Evolutionary conservation across 1,140 invertebrate species (phyloP).

Genomic region (Drosophila nasuta): DNA sequence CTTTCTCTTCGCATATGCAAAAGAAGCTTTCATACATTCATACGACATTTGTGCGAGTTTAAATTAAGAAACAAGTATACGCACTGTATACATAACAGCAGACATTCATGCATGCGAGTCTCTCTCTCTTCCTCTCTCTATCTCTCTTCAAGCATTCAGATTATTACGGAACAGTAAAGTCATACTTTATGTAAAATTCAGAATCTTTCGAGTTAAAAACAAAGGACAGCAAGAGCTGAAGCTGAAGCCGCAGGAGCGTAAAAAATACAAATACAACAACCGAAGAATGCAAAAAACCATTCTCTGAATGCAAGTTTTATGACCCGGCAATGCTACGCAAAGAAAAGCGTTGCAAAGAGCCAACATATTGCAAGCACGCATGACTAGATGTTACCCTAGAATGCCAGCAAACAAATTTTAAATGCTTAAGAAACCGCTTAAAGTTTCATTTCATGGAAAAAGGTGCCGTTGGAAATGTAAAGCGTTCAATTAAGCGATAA

Average conservation of each 20-base stretch:
- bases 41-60: slow-evolving; percentile 7
- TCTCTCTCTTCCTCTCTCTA: neutral
- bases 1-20: slow-evolving; percentile 10
- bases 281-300: slow-evolving; percentile 44
- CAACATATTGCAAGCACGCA: neutral
- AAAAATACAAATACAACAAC: slow-evolving; percentile 9
- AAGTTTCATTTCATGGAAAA: no score
- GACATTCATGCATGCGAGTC: neutral
- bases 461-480: no score
- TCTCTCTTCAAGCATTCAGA: slow-evolving; percentile 25
- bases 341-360: neutral
- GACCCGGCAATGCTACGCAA: slow-evolving; percentile 25
- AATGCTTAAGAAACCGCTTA: no score
- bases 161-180: slow-evolving; percentile 28
- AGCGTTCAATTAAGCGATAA: no score
- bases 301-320: slow-evolving; percentile 67
- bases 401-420: no score
- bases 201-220: slow-evolving; percentile 20
- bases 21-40: slow-evolving; percentile 1
- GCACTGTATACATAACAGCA: neutral
- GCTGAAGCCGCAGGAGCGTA: neutral
- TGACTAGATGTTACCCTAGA: neutral
- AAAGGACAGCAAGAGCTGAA: slow-evolving; percentile 14
- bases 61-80: slow-evolving; percentile 15
- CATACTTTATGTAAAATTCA: slow-evolving; percentile 43